phyloP scores from a whole-genome alignment of 1,140 invertebrate genomes.

The Pomacea maculata region DNA sequence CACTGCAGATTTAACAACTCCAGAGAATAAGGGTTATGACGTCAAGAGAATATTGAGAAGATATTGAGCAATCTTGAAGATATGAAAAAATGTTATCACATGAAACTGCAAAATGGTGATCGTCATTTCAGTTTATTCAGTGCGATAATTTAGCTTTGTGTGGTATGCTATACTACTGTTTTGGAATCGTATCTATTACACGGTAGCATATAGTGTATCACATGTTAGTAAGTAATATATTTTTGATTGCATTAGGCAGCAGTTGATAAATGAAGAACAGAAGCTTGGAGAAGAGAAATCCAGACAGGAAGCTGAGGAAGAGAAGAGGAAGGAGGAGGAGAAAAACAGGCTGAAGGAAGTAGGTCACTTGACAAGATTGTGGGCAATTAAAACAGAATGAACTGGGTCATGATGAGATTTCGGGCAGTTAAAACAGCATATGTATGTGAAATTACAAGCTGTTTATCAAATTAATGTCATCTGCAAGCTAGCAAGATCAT shows the following conservation, averaged over 20 bases:
- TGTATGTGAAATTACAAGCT: no score
- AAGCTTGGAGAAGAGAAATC: slow-evolving; percentile 37
- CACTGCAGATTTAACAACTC: no score
- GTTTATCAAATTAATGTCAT: no score
- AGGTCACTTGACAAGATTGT: not conserved
- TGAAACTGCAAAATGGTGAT: no score
- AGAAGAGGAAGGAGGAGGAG: slow-evolving; percentile 38
- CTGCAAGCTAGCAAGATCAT: not conserved
- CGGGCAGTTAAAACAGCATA: no score
- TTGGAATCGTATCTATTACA: not conserved
- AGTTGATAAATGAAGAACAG: slow-evolving; percentile 41
- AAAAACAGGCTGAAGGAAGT: slow-evolving; percentile 41
- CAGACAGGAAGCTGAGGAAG: slow-evolving; percentile 39
- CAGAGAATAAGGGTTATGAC: no score
- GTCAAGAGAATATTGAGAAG: no score
- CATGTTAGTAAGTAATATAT: not conserved
- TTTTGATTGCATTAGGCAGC: slow-evolving; percentile 26
- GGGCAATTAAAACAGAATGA: not conserved
- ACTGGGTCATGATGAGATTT: not conserved
- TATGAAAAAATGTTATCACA: no score
- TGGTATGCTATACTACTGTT: not conserved
- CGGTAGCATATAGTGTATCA: not conserved
- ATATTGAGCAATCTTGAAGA: no score
- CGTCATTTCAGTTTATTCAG: no score
- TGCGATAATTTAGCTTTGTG: not conserved